Percentiles rank a stretch among this genome's conserved stretches.
These are phyloP conservation scores for Diceros bicornis DNA, from an alignment of 2,797 vertebrate species.

Conservation along the genomic window DNA sequence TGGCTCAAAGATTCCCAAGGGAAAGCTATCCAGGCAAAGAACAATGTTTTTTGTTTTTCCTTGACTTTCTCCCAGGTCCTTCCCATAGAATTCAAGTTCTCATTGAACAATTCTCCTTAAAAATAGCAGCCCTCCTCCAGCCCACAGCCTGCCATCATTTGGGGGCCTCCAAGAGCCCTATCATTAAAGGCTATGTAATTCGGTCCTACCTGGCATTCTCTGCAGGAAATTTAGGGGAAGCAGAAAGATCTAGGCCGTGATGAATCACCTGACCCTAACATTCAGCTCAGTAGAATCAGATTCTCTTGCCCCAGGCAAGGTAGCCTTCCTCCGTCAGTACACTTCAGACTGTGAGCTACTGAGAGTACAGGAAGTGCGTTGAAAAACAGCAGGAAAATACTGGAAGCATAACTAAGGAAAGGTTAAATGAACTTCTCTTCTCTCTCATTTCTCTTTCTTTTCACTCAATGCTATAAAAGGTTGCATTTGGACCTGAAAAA, in stretches of 20 bases:
- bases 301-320: conserved; percentile 80
- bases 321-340: conserved; percentile 10
- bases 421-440: conserved; percentile 59
- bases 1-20: conserved; percentile 6
- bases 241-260: conserved; percentile 66
- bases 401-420: conserved; percentile 78
- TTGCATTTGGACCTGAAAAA: conserved; percentile 32
- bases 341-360: conserved; percentile 59
- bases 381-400: conserved; percentile 74
- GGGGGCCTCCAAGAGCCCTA: background rate
- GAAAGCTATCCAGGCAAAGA: conserved; percentile 61
- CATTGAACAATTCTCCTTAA: conserved; percentile 4
- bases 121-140: background rate
- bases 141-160: background rate
- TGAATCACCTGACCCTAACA: conserved; percentile 77
- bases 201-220: conserved; percentile 25
- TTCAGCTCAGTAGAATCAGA: conserved; percentile 72
- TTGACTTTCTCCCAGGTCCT: background rate
- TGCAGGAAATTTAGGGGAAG: conserved; percentile 68
- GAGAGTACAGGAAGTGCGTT: conserved; percentile 34
- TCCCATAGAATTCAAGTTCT: conserved; percentile 55
- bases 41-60: background rate
- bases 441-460: background rate
- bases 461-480: background rate
- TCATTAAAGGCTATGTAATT: conserved; percentile 53